Base-by-base conservation (phyloP, 2,888 invertebrate species). In the Enchytraeus crypticus region DNA sequence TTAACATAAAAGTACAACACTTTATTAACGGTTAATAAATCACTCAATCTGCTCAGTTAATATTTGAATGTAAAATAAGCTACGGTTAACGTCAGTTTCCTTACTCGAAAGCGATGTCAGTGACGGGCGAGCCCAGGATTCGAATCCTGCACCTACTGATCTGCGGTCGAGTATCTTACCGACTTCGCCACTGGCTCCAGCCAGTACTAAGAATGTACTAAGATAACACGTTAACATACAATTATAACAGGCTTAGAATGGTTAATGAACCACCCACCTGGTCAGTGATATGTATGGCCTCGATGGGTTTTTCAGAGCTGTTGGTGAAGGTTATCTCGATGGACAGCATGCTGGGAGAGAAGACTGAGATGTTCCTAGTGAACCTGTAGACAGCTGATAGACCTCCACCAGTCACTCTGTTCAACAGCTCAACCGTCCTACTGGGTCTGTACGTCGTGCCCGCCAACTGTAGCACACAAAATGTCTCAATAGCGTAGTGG, bases 261-360 rank as follows among this genome's bases (percentile, higher is more conserved):
- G n/a, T n/a, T n/a, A n/a, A 23, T 5, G 29, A 4, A 21, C 11
- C 8, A 3, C 33, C 70, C 74, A 88, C 89, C 85, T 89, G 88
- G 70, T 84, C 84, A 46, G 85, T 84, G 61, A 92, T 79, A 69
- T 84, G 83, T 61, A 95, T 84, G 69, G 86, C 84, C 30, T 81
- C 83, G 59, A 90, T 71, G 27, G 79, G 82, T 46, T 84, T 84
- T n/a, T 84, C 83, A 49, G 83, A 82, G 72, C 85, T 84, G 80
- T 95, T 96, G 38, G 84, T 84, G 79, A 95, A 87, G 30, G 83
- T 81, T 62, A 95, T 76, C 76, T 92, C 89, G 14, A 95, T 80
- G 26, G 88, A 88, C 62, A 86, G 85, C 90, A 93, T 90, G 66
- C 82, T 82, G 3, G 86, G 83, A 8, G 90, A 90, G 80, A 86